Evolutionary conservation across 2,797 vertebrate genomes (phyloP), one percentile per base, ranked within the genome.

Genomic region (Xyrichtys novacula): DNA sequence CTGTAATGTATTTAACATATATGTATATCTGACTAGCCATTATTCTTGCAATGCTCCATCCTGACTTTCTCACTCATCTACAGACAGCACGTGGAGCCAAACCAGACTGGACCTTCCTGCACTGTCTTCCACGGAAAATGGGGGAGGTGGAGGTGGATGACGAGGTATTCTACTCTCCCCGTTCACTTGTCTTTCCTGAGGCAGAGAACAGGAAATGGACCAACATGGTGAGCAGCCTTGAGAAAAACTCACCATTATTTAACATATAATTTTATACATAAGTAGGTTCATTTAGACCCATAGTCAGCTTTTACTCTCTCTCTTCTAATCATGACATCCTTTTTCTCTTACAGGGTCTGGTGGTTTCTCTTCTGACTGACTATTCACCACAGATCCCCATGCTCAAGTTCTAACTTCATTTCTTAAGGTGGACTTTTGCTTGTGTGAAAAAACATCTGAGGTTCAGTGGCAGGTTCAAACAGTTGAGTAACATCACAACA

Each of bases 201-300:
- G 96, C 97, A 54, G 97, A 97, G 93, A 99, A 99, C 72, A 95
- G 97, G 71, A 99, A 99, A 89, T 98, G 97, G 97, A 98, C 96
- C 49, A 95, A 96, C 71, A 98, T 98, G 97, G 97, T 98, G 94
- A 74, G 74, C 40, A 78, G 53, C n/a, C 31, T 20, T 22, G 19
- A 47, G 5, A 48, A 54, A 52, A 9, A 55, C 50, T 49, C 5
- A 10, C 12, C 25, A 8, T 40, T 0, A 0, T 57, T 43, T 28
- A 6, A 42, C 50, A 1, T 48, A 7, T 7, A 9, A 4, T 56
- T 50, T 38, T 23, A 28, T 7, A 25, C 1, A 22, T 9, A 12
- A 2, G 1, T 36, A 0, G 3, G 3, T 42, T 25, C 14, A 3
- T 26, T 65, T 6, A 61, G 16, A 63, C 48, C 32, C 1, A 50